Percentiles rank a stretch among this genome's conserved stretches.
Evolutionary conservation across 1,140 invertebrate genomes (phyloP).

Genomic region (Lordiphosa mommai): DNA sequence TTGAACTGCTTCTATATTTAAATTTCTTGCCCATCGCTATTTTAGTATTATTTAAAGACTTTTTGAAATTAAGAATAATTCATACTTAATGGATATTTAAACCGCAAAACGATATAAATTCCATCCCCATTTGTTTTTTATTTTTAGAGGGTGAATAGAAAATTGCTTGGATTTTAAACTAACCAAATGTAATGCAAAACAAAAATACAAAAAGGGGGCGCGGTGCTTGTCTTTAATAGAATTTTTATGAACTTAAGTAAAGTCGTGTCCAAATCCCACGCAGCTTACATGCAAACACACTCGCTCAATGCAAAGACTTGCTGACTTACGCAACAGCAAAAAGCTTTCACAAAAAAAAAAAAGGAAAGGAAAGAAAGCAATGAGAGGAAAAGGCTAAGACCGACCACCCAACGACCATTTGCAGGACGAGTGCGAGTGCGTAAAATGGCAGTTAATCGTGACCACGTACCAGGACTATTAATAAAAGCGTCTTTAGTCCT

Average conservation of each 20-base stretch:
- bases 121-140: too few relatives aligned
- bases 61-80: too few relatives aligned
- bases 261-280: slow-evolving; percentile 72
- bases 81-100: too few relatives aligned
- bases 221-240: slow-evolving; percentile 58
- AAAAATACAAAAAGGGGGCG: slow-evolving; percentile 25
- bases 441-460: slow-evolving; percentile 77
- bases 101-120: too few relatives aligned
- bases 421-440: slow-evolving; percentile 50
- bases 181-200: too few relatives aligned
- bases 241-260: slow-evolving; percentile 77
- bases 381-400: slow-evolving; percentile 12
- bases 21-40: too few relatives aligned
- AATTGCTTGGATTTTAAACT: too few relatives aligned
- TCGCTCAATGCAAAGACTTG: slow-evolving; percentile 39
- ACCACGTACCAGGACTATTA: slow-evolving; percentile 75
- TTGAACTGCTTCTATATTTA: too few relatives aligned
- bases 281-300: slow-evolving; percentile 29
- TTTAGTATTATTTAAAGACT: too few relatives aligned
- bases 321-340: slow-evolving; percentile 75
- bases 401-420: slow-evolving; percentile 15
- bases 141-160: too few relatives aligned
- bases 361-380: not conserved
- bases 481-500: slow-evolving; percentile 74
- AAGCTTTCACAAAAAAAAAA: slow-evolving; percentile 72